Conservation (phyloP, 2,797 vertebrate species). For the Catharus ustulatus region DNA sequence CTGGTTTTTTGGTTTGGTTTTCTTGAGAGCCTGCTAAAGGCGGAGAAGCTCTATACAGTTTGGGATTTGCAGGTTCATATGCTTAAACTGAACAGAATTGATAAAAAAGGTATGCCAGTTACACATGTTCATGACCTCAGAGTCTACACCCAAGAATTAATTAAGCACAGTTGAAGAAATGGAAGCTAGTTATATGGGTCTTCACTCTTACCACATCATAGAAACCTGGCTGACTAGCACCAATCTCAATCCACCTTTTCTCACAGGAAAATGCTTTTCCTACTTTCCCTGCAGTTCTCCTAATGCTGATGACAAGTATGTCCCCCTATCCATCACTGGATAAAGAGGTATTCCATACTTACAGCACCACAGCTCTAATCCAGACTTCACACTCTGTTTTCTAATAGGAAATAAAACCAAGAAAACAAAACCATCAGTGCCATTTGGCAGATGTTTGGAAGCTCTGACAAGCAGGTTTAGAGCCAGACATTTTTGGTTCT, state of each 20-base stretch:
- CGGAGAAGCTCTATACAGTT: not conserved
- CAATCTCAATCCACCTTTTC: not conserved
- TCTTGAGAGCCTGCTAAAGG: not conserved
- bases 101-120: not conserved
- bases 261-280: not conserved
- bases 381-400: not conserved
- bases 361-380: not conserved
- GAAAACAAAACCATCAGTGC: not conserved
- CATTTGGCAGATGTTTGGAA: not conserved
- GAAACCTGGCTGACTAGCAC: not conserved
- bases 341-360: not conserved
- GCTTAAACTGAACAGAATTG: not conserved
- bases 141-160: not conserved
- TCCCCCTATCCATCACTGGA: not conserved
- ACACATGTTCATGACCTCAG: not conserved
- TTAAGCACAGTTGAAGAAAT: not conserved
- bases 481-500: not conserved
- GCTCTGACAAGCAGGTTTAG: not conserved
- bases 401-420: not conserved
- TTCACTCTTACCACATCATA: not conserved
- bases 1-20: not conserved
- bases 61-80: not conserved
- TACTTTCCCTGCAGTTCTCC: not conserved
- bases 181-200: not conserved
- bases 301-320: fast-evolving